Evolutionary conservation across 1,140 invertebrate genomes (phyloP).

Genomic region (Spodoptera frugiperda): DNA sequence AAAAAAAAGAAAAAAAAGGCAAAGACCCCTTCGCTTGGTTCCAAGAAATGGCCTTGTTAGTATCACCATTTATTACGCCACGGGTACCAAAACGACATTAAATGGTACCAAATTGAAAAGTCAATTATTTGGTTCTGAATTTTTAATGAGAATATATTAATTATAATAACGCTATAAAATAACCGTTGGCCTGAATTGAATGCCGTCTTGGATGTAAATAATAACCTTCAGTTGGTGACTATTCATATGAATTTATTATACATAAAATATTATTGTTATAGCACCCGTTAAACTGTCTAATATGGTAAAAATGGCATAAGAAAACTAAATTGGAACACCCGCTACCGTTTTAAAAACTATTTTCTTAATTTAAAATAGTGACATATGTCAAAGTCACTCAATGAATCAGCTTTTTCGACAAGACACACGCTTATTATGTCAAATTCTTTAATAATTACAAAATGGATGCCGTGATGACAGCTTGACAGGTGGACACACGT

Average conservation of each 20-base stretch:
- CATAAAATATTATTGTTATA: conserved; percentile 41
- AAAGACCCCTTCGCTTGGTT: conserved; percentile 70
- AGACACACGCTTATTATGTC: conserved; percentile 34
- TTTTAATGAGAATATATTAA: conserved; percentile 42
- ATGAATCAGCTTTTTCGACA: conserved; percentile 37
- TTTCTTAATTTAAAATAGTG: conserved; percentile 8
- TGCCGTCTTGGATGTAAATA: conserved; percentile 15
- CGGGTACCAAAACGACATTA: conserved; percentile 65
- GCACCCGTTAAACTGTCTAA: conserved; percentile 3
- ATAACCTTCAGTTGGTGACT: conserved; percentile 11
- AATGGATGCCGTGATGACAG: conserved; percentile 14
- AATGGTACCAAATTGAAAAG: conserved; percentile 70
- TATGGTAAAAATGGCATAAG: conserved; percentile 15
- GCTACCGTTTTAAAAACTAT: conserved; percentile 18
- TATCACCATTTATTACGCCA: conserved; percentile 82
- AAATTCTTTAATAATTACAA: conserved; percentile 36
- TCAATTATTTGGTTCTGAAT: conserved; percentile 64
- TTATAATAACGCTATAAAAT: conserved; percentile 32
- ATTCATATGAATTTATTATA: conserved; percentile 23
- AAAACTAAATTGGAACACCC: conserved; percentile 7
- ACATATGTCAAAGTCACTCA: conserved; percentile 12
- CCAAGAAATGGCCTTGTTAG: conserved; percentile 80
- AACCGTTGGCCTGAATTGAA: conserved; percentile 35
- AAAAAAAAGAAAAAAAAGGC: conserved; percentile 65
- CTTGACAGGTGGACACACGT: conserved; percentile 38